Percentiles rank a stretch among this genome's conserved stretches.
Evolutionary conservation across 2,888 invertebrate species (phyloP).

Genomic region (Pilophorus perplexus): DNA sequence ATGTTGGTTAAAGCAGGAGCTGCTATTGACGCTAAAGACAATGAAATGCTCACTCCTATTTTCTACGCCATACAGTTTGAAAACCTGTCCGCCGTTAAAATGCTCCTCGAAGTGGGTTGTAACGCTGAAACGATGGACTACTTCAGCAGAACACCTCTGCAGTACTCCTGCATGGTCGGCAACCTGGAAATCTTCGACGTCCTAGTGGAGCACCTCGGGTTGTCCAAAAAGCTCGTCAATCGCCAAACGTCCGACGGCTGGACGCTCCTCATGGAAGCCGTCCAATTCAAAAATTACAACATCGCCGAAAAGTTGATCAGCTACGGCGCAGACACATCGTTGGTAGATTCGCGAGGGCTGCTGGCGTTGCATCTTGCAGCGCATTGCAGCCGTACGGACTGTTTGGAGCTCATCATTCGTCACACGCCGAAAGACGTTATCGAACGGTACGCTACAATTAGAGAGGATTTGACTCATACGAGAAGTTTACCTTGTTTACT

Average conservation of each 20-base stretch:
- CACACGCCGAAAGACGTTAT: constrained; percentile 40
- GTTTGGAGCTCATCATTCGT: constrained; percentile 39
- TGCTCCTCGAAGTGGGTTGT: constrained; percentile 38
- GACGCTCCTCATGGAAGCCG: constrained; percentile 45
- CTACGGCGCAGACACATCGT: constrained; percentile 41
- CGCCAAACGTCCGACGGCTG: constrained; percentile 43
- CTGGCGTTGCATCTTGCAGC: constrained; percentile 44
- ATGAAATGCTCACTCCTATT: constrained; percentile 39
- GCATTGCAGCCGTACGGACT: constrained; percentile 39
- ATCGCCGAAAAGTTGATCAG: constrained; percentile 40
- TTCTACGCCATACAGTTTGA: constrained; percentile 41
- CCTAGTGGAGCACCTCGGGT: constrained; percentile 29
- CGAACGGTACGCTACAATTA: constrained; percentile 36
- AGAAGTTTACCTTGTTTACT: constrained; percentile 41
- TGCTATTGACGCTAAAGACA: constrained; percentile 38
- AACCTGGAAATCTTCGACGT: constrained; percentile 42
- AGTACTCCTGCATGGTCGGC: constrained; percentile 43
- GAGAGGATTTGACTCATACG: constrained; percentile 31
- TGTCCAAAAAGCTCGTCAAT: constrained; percentile 31
- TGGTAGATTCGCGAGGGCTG: constrained; percentile 40
- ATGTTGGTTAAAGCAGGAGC: constrained; percentile 39
- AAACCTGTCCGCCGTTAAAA: constrained; percentile 24
- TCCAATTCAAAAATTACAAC: constrained; percentile 39
- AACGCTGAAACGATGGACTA: constrained; percentile 36
- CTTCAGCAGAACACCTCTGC: constrained; percentile 41